Conservation (phyloP, 1,140 invertebrate genomes). For the Bombyx mandarina region DNA sequence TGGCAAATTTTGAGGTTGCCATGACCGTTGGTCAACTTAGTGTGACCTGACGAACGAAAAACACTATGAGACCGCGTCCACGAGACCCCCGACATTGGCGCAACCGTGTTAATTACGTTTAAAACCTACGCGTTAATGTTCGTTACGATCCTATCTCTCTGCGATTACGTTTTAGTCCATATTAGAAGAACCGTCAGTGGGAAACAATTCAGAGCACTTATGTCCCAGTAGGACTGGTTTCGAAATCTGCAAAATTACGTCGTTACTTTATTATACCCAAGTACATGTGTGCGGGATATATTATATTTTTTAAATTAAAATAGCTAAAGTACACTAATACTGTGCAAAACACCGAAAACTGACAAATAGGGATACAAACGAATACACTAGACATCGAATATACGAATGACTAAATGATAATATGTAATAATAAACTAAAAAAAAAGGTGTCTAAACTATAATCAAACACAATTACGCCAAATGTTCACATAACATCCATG, state of each 20-base stretch:
- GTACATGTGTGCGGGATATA: neutral
- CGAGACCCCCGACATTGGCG: conserved; percentile 33
- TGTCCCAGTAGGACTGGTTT: conserved; percentile 41
- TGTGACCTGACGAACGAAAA: conserved; percentile 51
- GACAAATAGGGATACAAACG: too few species aligned
- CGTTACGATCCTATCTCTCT: conserved; percentile 18
- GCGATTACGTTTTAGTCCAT: conserved; percentile 25
- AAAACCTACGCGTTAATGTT: conserved; percentile 18
- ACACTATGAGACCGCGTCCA: conserved; percentile 28
- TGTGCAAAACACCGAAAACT: conserved; percentile 4
- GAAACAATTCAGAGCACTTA: conserved; percentile 35
- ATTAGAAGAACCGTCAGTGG: conserved; percentile 39
- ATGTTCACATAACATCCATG: too few species aligned
- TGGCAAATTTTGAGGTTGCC: conserved; percentile 14
- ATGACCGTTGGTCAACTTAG: conserved; percentile 18
- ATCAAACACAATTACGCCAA: too few species aligned
- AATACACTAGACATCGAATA: too few species aligned
- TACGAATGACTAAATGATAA: too few species aligned
- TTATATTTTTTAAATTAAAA: neutral
- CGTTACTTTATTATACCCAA: conserved; percentile 35
- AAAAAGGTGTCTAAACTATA: neutral
- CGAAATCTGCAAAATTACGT: conserved; percentile 49
- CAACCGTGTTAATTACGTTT: conserved; percentile 42
- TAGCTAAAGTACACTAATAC: conserved; percentile 5
- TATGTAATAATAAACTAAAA: neutral